These are phyloP conservation scores for Melanostoma mellinum DNA, from an alignment of 2,888 invertebrate species.

Conservation along the genomic window DNA sequence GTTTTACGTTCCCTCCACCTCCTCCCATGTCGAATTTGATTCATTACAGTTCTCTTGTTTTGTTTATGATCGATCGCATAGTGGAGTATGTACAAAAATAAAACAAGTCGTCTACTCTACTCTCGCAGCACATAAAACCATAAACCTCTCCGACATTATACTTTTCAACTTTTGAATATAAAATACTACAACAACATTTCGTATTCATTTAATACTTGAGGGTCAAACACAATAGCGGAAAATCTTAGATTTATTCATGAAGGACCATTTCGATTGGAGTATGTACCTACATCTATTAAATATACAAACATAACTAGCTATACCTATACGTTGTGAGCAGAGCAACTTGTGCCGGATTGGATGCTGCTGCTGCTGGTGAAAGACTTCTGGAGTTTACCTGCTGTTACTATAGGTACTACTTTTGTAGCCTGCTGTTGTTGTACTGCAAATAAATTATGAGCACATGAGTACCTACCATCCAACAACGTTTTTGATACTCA, in stretches of 20 bases:
- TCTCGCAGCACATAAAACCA: neutral
- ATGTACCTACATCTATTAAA: constrained; percentile 8
- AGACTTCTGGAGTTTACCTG: constrained; percentile 66
- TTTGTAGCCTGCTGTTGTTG: constrained; percentile 46
- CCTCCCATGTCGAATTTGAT: constrained; percentile 22
- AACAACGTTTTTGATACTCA: constrained; percentile 19
- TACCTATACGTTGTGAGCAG: neutral
- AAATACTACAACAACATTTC: constrained; percentile 53
- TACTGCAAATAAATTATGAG: constrained; percentile 68
- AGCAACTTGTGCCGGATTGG: constrained; percentile 32
- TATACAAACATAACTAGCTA: neutral
- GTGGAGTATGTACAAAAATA: neutral
- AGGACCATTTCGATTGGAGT: constrained; percentile 62
- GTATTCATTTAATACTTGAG: constrained; percentile 72
- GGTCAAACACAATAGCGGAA: constrained; percentile 70
- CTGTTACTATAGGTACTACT: constrained; percentile 52
- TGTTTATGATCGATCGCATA: neutral
- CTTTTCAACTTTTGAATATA: constrained; percentile 61
- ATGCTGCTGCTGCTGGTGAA: constrained; percentile 61
- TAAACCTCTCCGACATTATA: constrained; percentile 44
- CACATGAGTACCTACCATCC: constrained; percentile 34
- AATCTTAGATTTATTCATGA: constrained; percentile 73
- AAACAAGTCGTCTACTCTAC: too few relatives aligned
- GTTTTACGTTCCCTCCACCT: constrained; percentile 7
- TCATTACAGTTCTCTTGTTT: constrained; percentile 13